A percentile compares a stretch with the other conserved stretches of the same genome.
Conservation (phyloP, 2,113 vertebrate genomes). For the Sorex araneus region DNA sequence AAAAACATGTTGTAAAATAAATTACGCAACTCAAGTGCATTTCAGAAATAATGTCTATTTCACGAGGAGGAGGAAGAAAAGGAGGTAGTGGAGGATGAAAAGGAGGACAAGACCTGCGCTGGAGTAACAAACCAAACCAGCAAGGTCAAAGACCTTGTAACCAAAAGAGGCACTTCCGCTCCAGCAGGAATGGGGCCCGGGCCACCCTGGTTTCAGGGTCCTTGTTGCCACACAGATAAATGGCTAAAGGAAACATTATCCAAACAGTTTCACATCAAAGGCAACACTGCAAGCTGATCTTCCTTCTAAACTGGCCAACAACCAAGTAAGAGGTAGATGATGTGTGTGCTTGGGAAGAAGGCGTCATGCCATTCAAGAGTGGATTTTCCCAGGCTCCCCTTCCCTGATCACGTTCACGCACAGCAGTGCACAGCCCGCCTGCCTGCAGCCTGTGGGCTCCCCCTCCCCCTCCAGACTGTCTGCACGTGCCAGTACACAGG, state of each 20-base stretch:
- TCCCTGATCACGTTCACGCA: background rate
- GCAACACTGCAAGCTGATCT: conserved; percentile 80
- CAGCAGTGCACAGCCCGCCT: conserved; percentile 66
- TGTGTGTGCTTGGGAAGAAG: conserved; percentile 84
- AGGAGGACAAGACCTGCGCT: conserved; percentile 48
- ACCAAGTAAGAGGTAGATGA: conserved; percentile 86
- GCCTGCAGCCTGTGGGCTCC: conserved; percentile 79
- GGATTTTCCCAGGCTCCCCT: conserved; percentile 85
- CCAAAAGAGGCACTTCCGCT: conserved; percentile 35
- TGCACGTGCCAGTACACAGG: background rate
- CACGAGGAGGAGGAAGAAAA: background rate
- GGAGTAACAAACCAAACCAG: conserved; percentile 66
- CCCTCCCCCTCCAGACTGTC: conserved; percentile 51
- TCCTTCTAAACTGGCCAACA: conserved; percentile 86
- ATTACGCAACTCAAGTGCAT: background rate
- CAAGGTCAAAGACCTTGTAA: background rate
- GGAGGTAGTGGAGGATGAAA: background rate
- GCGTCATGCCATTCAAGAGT: conserved; percentile 83
- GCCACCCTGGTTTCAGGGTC: conserved; percentile 69
- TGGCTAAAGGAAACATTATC: conserved; percentile 89
- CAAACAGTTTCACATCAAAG: conserved; percentile 90
- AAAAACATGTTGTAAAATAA: conserved; percentile 57
- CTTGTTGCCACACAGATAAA: conserved; percentile 86
- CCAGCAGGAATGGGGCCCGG: conserved; percentile 34
- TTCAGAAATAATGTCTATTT: conserved; percentile 60